Conservation (phyloP, 2,888 invertebrate genomes). For the Chrysotoxum bicinctum region DNA sequence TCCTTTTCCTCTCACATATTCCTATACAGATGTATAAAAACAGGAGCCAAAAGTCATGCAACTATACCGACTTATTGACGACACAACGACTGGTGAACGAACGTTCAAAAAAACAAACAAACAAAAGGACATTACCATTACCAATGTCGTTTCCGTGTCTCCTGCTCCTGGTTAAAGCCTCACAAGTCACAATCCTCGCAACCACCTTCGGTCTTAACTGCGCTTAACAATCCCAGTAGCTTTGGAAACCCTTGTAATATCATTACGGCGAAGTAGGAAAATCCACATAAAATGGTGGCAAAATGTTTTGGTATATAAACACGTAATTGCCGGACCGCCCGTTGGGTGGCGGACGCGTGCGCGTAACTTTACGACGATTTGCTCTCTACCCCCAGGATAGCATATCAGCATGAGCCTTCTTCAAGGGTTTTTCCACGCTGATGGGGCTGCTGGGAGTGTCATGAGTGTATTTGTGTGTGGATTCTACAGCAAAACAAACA, state of each 20-base stretch:
- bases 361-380: constrained; percentile 55
- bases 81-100: constrained; percentile 26
- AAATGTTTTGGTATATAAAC: constrained; percentile 73
- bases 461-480: constrained; percentile 8
- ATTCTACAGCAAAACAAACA: constrained; percentile 14
- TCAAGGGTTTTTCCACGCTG: constrained; percentile 41
- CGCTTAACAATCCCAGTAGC: constrained; percentile 60
- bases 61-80: constrained; percentile 20
- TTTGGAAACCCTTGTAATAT: constrained; percentile 58
- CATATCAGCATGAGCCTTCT: constrained; percentile 32
- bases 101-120: constrained; percentile 26
- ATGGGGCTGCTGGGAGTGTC: constrained; percentile 27
- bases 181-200: constrained; percentile 11
- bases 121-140: constrained; percentile 74
- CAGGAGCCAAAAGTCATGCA: constrained; percentile 70
- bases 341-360: constrained; percentile 74
- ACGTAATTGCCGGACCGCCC: constrained; percentile 75
- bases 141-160: constrained; percentile 66
- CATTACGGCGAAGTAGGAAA: constrained; percentile 68
- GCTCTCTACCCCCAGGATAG: constrained; percentile 12
- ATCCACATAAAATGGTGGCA: constrained; percentile 73
- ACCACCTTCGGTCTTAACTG: constrained; percentile 49
- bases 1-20: constrained; percentile 50
- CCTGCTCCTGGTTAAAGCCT: not conserved
- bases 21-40: constrained; percentile 10